These are phyloP conservation scores for Polyodon spathula DNA, from an alignment of 2,113 vertebrate genomes.

Conservation along the genomic window DNA sequence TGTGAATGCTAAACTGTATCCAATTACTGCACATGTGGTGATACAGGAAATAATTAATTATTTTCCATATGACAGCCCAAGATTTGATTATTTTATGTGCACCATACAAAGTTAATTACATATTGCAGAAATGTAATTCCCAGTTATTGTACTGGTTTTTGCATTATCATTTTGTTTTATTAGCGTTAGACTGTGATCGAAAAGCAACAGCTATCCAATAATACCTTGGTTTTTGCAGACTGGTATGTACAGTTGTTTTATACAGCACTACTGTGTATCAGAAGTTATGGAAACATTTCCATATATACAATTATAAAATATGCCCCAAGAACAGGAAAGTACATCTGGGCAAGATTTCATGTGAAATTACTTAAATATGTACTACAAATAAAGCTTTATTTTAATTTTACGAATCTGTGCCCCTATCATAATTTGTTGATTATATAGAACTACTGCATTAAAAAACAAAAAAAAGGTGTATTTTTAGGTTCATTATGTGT, in stretches of 20 bases:
- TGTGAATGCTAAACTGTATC: constrained; percentile 62
- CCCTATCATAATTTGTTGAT: background rate
- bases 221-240: background rate
- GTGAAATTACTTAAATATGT: background rate
- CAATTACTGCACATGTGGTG: constrained; percentile 52
- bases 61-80: constrained; percentile 47
- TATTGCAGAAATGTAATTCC: constrained; percentile 18
- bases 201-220: background rate
- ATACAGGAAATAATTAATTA: constrained; percentile 40
- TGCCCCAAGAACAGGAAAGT: too few species aligned
- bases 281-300: too few species aligned
- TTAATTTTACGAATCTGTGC: background rate
- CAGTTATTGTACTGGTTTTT: constrained; percentile 22
- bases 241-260: too few species aligned
- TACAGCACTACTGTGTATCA: too few species aligned
- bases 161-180: constrained; percentile 26
- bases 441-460: background rate
- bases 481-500: too few species aligned
- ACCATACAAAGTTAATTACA: constrained; percentile 31
- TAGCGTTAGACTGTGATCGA: constrained; percentile 14
- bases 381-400: background rate
- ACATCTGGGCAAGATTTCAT: too few species aligned
- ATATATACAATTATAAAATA: too few species aligned
- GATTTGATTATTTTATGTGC: constrained; percentile 41
- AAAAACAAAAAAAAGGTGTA: background rate